Conservation (phyloP, 2,113 vertebrate species). For the Catharus minimus region DNA sequence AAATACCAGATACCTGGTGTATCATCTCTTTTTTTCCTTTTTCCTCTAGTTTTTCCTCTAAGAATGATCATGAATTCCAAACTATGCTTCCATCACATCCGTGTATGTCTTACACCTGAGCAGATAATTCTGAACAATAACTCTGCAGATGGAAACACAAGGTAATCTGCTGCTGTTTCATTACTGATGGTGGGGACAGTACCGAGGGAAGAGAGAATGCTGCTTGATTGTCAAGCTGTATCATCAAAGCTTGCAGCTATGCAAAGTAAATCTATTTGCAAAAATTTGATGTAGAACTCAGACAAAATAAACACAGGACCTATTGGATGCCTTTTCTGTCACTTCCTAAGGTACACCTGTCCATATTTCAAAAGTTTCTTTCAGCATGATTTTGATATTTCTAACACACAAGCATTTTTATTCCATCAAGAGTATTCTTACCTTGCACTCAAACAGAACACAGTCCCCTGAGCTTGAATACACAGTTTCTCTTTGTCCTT, state of each 20-base stretch:
- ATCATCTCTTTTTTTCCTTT: background rate
- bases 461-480: slow-evolving; percentile 88
- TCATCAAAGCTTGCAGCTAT: background rate
- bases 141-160: background rate
- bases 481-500: slow-evolving; percentile 87
- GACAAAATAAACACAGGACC: background rate
- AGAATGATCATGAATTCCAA: background rate
- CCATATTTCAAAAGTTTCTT: background rate
- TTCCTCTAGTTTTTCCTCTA: background rate
- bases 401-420: background rate
- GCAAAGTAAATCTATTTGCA: slow-evolving; percentile 24
- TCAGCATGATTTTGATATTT: background rate
- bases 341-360: background rate
- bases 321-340: background rate
- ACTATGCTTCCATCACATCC: background rate
- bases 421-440: slow-evolving; percentile 69
- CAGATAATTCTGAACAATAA: background rate
- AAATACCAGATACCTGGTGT: background rate
- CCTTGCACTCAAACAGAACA: slow-evolving; percentile 93
- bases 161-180: background rate
- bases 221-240: background rate
- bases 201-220: background rate
- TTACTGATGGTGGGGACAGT: background rate
- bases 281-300: background rate
- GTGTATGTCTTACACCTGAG: background rate